These are phyloP conservation scores for Craniophora ligustri DNA, from an alignment of 2,888 invertebrate species.

Conservation along the genomic window DNA sequence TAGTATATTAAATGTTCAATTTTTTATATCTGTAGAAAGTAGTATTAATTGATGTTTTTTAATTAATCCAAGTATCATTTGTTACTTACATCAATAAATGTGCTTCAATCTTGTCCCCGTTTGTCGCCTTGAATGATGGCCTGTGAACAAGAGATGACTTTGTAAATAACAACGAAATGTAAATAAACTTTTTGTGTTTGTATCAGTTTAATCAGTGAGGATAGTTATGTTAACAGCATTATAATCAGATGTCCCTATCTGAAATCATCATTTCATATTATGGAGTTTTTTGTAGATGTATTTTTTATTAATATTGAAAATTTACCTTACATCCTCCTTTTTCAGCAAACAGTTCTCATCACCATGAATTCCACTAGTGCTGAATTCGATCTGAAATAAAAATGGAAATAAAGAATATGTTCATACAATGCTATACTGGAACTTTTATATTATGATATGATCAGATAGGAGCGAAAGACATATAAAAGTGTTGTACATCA, in stretches of 20 bases:
- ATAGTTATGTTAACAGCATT: constrained; percentile 81
- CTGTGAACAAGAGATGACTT: constrained; percentile 17
- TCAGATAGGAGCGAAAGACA: constrained; percentile 89
- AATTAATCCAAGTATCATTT: background rate
- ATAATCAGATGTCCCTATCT: constrained; percentile 84
- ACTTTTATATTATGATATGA: background rate
- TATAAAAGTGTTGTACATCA: constrained; percentile 69
- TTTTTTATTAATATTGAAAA: no score
- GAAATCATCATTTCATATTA: constrained; percentile 74
- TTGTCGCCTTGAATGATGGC: no score
- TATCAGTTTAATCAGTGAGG: constrained; percentile 33
- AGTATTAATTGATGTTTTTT: background rate
- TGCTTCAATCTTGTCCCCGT: background rate
- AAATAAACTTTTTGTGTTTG: background rate
- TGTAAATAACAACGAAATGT: background rate
- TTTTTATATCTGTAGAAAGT: no score
- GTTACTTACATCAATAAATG: constrained; percentile 18
- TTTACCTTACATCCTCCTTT: constrained; percentile 7
- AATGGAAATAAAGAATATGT: background rate
- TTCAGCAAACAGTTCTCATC: background rate
- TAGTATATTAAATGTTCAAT: no score
- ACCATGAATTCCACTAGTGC: background rate
- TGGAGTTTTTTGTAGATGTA: no score
- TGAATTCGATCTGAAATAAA: background rate
- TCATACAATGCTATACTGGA: background rate